A percentile compares a stretch with the other conserved stretches of the same genome.
phyloP scores from a whole-genome alignment of 2,888 invertebrate species.

The Melieria picta region DNA sequence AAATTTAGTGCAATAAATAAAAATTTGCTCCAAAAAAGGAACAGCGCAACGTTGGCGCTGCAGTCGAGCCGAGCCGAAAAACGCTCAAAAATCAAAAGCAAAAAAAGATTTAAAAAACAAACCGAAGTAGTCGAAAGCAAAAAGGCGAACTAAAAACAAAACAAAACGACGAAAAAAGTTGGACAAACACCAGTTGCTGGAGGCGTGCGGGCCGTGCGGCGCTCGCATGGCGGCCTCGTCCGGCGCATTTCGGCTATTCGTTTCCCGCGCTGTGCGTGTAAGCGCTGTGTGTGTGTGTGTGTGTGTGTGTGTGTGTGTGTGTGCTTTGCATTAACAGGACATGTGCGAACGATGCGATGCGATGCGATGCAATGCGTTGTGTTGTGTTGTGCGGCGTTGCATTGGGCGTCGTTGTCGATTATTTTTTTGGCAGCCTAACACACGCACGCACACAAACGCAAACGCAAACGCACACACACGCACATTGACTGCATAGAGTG shows the following conservation, averaged over 20 bases:
- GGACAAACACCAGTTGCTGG: conserved; percentile 37
- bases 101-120: conserved; percentile 33
- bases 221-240: background rate
- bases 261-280: background rate
- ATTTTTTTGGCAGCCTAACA: conserved; percentile 44
- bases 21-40: conserved; percentile 38
- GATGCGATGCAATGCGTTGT: conserved; percentile 13
- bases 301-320: conserved; percentile 30
- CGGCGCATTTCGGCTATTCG: conserved; percentile 5
- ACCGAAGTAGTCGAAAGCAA: conserved; percentile 20
- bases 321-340: conserved; percentile 25
- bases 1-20: conserved; percentile 44
- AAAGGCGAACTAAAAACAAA: conserved; percentile 38
- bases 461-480: conserved; percentile 41
- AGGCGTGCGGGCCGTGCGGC: conserved; percentile 23
- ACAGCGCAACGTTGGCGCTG: conserved; percentile 32
- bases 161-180: conserved; percentile 41
- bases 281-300: conserved; percentile 32
- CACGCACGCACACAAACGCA: conserved; percentile 38
- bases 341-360: conserved; percentile 4
- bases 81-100: conserved; percentile 38
- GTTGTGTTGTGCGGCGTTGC: conserved; percentile 31
- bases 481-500: conserved; percentile 30
- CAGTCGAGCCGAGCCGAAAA: conserved; percentile 42
- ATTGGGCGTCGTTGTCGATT: conserved; percentile 37